These are phyloP conservation scores for Pelagia noctiluca DNA, from an alignment of 30 jellyfish, hydroid and myxozoan species.

Conservation along the genomic window DNA sequence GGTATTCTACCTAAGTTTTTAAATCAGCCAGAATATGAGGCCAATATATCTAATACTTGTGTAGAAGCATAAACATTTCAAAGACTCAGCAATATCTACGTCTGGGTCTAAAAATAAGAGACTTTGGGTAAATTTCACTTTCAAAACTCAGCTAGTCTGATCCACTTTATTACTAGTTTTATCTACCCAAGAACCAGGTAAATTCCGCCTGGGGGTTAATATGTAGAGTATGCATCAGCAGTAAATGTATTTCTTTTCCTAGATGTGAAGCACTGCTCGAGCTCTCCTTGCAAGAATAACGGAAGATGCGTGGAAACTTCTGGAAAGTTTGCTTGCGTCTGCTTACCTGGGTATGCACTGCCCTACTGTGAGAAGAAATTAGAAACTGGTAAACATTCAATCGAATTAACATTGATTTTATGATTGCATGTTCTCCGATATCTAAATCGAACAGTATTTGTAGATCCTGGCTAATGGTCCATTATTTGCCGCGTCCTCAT, in stretches of 20 bases:
- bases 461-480: too few relatives aligned
- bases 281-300: background rate
- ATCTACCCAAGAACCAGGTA: background rate
- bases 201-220: too few relatives aligned
- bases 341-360: background rate
- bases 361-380: background rate
- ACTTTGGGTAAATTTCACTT: background rate
- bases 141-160: background rate
- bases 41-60: too few relatives aligned
- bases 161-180: background rate
- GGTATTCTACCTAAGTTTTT: too few relatives aligned
- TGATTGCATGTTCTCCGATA: too few relatives aligned
- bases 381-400: background rate
- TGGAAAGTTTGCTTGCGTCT: background rate
- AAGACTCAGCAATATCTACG: too few relatives aligned
- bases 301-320: background rate
- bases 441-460: background rate
- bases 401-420: too few relatives aligned
- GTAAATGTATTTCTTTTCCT: background rate
- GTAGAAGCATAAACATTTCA: too few relatives aligned
- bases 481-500: too few relatives aligned
- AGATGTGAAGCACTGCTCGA: background rate
- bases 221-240: background rate
- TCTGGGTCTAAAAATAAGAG: too few relatives aligned
- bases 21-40: too few relatives aligned